Percentiles rank a stretch among this genome's conserved stretches.
Evolutionary conservation across 2,113 vertebrate species (phyloP).

Genomic region (Pseudolaguvia tuberculata): DNA sequence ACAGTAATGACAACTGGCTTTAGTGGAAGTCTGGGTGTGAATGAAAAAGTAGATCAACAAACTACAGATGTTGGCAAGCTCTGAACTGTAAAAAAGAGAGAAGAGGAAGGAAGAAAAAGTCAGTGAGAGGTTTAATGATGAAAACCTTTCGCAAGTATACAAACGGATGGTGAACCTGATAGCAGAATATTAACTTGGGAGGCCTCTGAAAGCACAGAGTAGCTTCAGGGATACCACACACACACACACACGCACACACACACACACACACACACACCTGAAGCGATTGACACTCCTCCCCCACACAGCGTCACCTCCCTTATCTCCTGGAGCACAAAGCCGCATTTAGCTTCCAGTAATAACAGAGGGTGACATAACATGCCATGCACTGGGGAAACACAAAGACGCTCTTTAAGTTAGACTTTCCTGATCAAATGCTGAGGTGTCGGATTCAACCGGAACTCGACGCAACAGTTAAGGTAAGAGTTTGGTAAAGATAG

Average conservation of each 20-base stretch:
- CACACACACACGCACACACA: conserved; percentile 45
- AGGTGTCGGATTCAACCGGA: conserved; percentile 39
- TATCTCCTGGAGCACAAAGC: conserved; percentile 69
- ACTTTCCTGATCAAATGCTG: conserved; percentile 47
- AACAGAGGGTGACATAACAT: conserved; percentile 58
- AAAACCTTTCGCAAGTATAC: conserved; percentile 7
- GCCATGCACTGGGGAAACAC: conserved; percentile 56
- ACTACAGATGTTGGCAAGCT: neutral
- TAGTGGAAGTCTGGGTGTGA: conserved; percentile 6
- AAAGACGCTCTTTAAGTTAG: conserved; percentile 57
- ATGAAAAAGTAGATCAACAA: neutral
- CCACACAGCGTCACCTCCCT: conserved; percentile 62
- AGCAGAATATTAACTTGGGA: conserved; percentile 43
- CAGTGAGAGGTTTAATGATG: neutral
- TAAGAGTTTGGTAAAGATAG: conserved; percentile 18
- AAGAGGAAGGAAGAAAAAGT: neutral
- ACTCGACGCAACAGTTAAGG: conserved; percentile 26
- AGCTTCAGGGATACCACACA: conserved; percentile 29
- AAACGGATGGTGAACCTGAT: conserved; percentile 7
- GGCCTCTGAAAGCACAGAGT: conserved; percentile 5
- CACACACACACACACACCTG: conserved; percentile 53
- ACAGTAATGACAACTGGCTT: neutral
- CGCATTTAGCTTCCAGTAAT: conserved; percentile 69
- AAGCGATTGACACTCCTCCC: conserved; percentile 57
- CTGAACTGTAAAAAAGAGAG: conserved; percentile 1